These are phyloP conservation scores for Xiphorhynchus erythropygius DNA, from an alignment of 2,797 vertebrate species.

Conservation along the genomic window DNA sequence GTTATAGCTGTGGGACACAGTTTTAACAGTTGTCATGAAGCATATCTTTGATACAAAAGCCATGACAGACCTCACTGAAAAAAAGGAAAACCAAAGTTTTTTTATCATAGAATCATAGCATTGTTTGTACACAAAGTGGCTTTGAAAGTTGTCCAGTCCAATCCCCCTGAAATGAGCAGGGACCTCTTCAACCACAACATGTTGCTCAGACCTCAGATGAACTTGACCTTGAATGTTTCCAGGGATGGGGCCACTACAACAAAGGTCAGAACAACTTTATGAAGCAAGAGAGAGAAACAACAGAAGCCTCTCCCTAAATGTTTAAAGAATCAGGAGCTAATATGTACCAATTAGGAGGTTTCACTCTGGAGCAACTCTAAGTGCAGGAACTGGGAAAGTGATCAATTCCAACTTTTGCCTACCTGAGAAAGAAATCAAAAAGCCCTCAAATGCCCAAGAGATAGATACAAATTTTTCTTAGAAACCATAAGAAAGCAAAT, in stretches of 20 bases:
- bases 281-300: neutral
- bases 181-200: neutral
- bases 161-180: rapidly evolving
- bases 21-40: neutral
- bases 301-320: neutral
- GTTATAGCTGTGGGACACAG: neutral
- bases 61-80: neutral
- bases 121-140: neutral
- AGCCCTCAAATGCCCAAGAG: neutral
- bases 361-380: neutral
- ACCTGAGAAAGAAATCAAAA: neutral
- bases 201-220: rapidly evolving
- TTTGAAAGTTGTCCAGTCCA: neutral
- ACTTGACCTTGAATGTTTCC: neutral
- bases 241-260: neutral
- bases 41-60: neutral
- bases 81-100: neutral
- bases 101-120: neutral
- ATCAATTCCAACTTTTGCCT: neutral
- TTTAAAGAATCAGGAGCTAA: neutral
- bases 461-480: neutral
- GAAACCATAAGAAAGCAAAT: neutral
- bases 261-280: neutral
- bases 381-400: neutral
- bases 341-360: neutral